Evolutionary conservation across 2,888 invertebrate species (phyloP).

Genomic region (Patella pellucida): DNA sequence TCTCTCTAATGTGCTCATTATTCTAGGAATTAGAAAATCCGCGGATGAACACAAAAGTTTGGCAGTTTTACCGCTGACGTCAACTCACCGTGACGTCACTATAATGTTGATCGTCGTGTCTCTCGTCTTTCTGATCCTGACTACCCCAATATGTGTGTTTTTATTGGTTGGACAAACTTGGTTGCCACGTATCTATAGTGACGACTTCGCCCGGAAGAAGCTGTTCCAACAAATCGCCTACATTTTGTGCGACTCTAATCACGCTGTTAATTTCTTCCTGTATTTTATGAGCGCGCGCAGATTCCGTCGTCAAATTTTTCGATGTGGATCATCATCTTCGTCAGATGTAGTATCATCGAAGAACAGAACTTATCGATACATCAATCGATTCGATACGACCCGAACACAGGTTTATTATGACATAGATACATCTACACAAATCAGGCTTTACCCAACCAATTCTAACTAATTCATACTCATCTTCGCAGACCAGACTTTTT

Average conservation of each 20-base stretch:
- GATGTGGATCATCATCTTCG: neutral
- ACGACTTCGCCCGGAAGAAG: conserved; percentile 30
- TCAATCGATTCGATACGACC: neutral
- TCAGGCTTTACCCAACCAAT: neutral
- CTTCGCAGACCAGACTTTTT: too few relatives aligned
- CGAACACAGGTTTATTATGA: neutral
- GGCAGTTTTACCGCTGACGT: neutral
- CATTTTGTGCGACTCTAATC: conserved; percentile 38
- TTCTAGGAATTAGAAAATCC: conserved; percentile 36
- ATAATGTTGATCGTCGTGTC: conserved; percentile 56
- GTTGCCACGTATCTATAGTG: conserved; percentile 24
- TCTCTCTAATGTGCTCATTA: conserved; percentile 53
- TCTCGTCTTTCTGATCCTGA: conserved; percentile 51
- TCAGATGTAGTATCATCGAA: neutral
- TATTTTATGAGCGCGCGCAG: conserved; percentile 40
- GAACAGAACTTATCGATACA: neutral
- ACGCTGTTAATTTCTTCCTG: conserved; percentile 39
- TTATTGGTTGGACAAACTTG: conserved; percentile 49
- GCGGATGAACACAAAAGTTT: neutral
- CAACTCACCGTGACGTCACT: conserved; percentile 41
- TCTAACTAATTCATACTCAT: too few relatives aligned
- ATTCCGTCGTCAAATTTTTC: conserved; percentile 35
- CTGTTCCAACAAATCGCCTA: conserved; percentile 34
- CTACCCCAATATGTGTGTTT: conserved; percentile 54
- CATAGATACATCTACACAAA: neutral